Percentiles rank a stretch among this genome's conserved stretches.
phyloP scores from a whole-genome alignment of 2,113 vertebrate genomes.

The Pimephales promelas region DNA sequence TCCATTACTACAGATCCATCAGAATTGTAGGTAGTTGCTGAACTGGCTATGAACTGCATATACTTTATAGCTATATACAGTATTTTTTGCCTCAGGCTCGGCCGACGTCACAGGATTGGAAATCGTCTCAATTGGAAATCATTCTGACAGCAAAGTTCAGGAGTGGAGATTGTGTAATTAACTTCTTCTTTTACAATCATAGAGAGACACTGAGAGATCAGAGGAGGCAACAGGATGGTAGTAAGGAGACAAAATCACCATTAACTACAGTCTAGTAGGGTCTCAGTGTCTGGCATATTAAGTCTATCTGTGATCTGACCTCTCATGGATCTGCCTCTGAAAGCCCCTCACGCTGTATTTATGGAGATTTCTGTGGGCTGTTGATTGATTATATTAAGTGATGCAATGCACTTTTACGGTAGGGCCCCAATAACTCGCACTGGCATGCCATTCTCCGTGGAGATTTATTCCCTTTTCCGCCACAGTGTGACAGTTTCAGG shows the following conservation, averaged over 20 bases:
- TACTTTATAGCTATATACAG: background rate
- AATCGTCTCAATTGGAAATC: constrained; percentile 31
- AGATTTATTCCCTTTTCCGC: constrained; percentile 73
- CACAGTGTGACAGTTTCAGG: constrained; percentile 63
- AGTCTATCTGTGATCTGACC: constrained; percentile 63
- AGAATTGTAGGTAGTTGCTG: background rate
- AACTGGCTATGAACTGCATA: background rate
- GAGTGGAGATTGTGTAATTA: constrained; percentile 35
- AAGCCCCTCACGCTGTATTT: constrained; percentile 65
- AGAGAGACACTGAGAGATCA: constrained; percentile 43
- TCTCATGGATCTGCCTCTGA: constrained; percentile 65
- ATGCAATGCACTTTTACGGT: constrained; percentile 71
- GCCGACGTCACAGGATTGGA: background rate
- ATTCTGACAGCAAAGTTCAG: constrained; percentile 39
- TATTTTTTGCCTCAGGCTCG: background rate
- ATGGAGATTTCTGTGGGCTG: constrained; percentile 72
- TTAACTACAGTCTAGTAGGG: constrained; percentile 43
- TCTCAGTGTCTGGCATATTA: constrained; percentile 52
- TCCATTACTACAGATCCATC: background rate
- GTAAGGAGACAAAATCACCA: constrained; percentile 46
- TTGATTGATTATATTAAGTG: constrained; percentile 82
- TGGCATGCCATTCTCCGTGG: constrained; percentile 59
- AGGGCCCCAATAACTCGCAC: constrained; percentile 70
- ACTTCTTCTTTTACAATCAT: constrained; percentile 43
- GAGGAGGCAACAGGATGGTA: constrained; percentile 35